phyloP scores from a whole-genome alignment of 2,797 vertebrate species.

The Spondyliosoma cantharus region DNA sequence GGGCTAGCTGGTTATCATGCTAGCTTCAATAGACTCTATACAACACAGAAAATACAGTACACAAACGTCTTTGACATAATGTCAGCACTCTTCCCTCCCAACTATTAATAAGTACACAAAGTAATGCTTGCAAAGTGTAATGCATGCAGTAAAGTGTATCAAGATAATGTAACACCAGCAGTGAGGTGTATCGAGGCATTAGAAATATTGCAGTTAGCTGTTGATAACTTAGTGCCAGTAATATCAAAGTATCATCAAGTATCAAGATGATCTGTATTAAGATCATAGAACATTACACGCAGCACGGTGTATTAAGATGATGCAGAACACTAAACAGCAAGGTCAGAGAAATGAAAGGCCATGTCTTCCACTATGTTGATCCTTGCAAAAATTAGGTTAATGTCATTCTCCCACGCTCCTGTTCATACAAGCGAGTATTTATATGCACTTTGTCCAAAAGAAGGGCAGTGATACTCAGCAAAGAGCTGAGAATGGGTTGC shows the following conservation, averaged over 20 bases:
- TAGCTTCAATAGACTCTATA: no score
- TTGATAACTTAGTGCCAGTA: no score
- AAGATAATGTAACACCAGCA: neutral
- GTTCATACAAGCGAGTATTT: constrained; percentile 28
- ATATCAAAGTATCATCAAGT: no score
- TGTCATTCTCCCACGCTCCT: constrained; percentile 28
- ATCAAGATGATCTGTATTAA: neutral
- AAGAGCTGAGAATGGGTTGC: constrained; percentile 15
- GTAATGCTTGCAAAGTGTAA: no score
- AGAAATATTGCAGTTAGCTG: no score
- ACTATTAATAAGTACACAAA: neutral
- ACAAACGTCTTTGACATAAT: no score
- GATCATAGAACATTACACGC: neutral
- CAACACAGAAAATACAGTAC: no score
- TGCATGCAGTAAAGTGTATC: no score
- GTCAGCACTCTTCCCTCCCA: neutral
- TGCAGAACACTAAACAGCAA: neutral
- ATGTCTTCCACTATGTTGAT: constrained; percentile 27
- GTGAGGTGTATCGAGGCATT: neutral
- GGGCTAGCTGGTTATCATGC: no score
- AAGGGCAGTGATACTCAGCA: constrained; percentile 32
- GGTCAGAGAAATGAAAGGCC: constrained; percentile 9
- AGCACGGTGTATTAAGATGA: neutral
- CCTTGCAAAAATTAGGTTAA: constrained; percentile 42
- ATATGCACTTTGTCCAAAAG: constrained; percentile 21